These are phyloP conservation scores for Ctenoplectra terminalis DNA, from an alignment of 1,140 invertebrate genomes.

Conservation along the genomic window DNA sequence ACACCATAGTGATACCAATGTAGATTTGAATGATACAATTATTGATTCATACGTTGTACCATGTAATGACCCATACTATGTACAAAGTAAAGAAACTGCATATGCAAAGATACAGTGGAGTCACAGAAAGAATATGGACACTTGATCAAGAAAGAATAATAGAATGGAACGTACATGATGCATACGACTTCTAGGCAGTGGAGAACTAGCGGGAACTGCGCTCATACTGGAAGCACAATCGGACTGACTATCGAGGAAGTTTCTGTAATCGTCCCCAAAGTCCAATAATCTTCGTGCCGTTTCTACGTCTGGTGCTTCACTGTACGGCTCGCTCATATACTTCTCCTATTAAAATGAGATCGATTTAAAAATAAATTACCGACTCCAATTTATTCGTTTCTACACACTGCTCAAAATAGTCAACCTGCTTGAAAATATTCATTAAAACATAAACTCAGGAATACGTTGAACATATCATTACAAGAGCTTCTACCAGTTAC, in stretches of 20 bases:
- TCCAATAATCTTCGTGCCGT: constrained; percentile 90
- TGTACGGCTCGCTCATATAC: constrained; percentile 95
- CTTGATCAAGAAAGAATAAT: constrained; percentile 72
- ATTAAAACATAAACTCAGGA: too few relatives aligned
- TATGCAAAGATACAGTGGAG: background rate
- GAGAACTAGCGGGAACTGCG: constrained; percentile 79
- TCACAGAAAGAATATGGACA: constrained; percentile 75
- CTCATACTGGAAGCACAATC: constrained; percentile 91
- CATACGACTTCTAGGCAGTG: constrained; percentile 74
- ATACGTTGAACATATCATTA: too few relatives aligned
- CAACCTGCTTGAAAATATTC: too few relatives aligned
- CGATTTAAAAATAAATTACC: background rate
- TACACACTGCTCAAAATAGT: too few relatives aligned
- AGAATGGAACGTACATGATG: constrained; percentile 78
- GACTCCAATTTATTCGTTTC: too few relatives aligned
- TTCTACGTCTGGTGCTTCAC: constrained; percentile 94
- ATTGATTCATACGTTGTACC: background rate
- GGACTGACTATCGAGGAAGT: constrained; percentile 93
- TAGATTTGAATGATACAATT: constrained; percentile 3
- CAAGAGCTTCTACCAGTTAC: too few relatives aligned
- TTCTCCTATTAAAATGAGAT: constrained; percentile 87
- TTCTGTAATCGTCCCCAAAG: constrained; percentile 95
- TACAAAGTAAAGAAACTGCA: background rate
- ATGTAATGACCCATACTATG: background rate
- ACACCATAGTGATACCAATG: background rate